Percentiles rank a stretch among this genome's conserved stretches.
Conservation (phyloP, 2,113 vertebrate genomes). For the Himantopus leucocephalus region DNA sequence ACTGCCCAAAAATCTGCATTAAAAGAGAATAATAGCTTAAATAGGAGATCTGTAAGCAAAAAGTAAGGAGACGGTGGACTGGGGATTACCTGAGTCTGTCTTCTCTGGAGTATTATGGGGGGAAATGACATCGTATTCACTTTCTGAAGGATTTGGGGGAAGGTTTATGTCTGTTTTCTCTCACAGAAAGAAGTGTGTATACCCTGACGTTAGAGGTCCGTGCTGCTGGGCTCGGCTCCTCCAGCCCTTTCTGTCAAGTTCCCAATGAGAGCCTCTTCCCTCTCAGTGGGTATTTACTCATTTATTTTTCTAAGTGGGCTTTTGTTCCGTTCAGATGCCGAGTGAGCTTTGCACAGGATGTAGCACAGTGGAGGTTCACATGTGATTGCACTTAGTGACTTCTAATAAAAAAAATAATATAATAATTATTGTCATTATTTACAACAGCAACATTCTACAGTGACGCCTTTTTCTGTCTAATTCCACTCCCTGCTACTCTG, state of each 20-base stretch:
- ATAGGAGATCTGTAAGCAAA: background rate
- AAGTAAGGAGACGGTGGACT: background rate
- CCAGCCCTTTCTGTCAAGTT: background rate
- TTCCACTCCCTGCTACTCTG: background rate
- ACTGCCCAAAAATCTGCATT: background rate
- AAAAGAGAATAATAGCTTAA: background rate
- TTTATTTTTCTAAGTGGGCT: background rate
- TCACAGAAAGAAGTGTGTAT: background rate
- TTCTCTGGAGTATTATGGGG: background rate
- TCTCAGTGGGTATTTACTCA: background rate
- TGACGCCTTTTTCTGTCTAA: background rate
- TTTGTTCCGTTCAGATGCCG: background rate
- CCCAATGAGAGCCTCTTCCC: background rate
- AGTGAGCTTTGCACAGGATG: background rate
- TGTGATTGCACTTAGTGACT: background rate
- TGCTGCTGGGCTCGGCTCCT: background rate
- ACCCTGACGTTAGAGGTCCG: background rate
- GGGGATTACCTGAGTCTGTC: background rate
- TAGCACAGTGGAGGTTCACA: background rate
- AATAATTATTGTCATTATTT: background rate
- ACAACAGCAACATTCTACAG: background rate
- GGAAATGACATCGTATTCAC: background rate
- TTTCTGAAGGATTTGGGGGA: background rate
- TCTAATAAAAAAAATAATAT: background rate
- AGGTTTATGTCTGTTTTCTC: background rate